Evolutionary conservation across 2,888 invertebrate genomes (phyloP), one percentile per base, ranked within the genome.

Genomic region (Erynnis tages): DNA sequence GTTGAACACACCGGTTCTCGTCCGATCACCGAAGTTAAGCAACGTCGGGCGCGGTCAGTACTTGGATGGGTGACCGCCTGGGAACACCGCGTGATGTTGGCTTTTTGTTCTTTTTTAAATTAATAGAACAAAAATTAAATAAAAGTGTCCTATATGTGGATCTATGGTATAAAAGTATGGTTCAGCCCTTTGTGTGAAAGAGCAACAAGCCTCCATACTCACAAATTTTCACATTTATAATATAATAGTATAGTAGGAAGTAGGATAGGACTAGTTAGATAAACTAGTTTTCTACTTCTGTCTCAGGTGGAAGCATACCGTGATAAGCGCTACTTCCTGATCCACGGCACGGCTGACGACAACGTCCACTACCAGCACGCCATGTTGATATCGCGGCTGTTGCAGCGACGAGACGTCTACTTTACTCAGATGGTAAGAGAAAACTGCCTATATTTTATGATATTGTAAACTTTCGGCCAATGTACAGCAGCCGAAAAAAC

Each of bases 341-440:
- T 98, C 55, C 99, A 99, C 80, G 99, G 99, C 52, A 98, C 98
- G 1, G 93, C 95, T 10, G 97, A 97, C 71, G 97, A 97, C 78
- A 99, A 99, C 81, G 99, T 99, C 0, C 99, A 99, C 80, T 98
- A 97, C 82, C 98, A 98, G 76, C 98, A 99, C 79, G 94, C 97
- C 4, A 96, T 98, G 93, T 91, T 98, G 73, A 91, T 98, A 65
- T 95, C 98, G 1, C 94, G 96, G 73, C 92, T 95, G 53, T 90
- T 99, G 61, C 97, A 97, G 73, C 91, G 93, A 34, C 91, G 92
- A 37, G 96, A 97, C 69, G 95, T 99, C 53, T 91, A 96, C 60
- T 99, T 98, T 85, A 93, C 95, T 59, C 95, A 97, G 79, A 96
- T 97, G 93, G 98, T 98, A 84, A 52, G 30, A 23, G 5, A 6